Base-by-base conservation (phyloP, 2,888 invertebrate species). In the Odontocolon sp. region DNA sequence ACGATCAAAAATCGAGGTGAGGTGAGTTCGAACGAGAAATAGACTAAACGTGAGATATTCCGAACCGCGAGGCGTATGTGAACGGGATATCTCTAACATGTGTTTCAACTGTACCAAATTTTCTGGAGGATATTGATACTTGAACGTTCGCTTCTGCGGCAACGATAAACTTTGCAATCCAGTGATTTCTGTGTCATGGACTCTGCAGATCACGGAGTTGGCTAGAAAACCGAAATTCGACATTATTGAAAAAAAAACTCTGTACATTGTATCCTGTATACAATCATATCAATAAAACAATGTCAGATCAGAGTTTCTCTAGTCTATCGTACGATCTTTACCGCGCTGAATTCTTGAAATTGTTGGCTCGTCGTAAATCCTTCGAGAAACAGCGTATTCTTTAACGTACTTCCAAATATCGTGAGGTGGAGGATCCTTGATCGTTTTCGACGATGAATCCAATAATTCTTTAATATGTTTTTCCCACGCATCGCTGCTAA, bases 401-500 rank as follows among this genome's bases (percentile, higher is more conserved):
- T 79, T 69, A 0, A 54, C 26, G 18, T 66, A 64, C 1, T 68
- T 56, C 57, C 77, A 75, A 66, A 85, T 79, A 68, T 84, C 40
- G 16, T 81, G 57, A 14, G 63, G 8, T 3, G 66, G 69, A 5
- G 69, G 16, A 11, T 73, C 69, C 23, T 57, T 47, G 0, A 38
- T 36, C 3, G 26, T 54, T 73, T 63, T 50, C 3, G 57, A 36
- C 6, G 76, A 57, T 2, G 40, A 21, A 0, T 70, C 71, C 16
- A 79, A 31, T 21, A 85, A 71, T 26, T 84, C 81, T 3, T 67
- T 59, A 0, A 83, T 33, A 59, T 86, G 82, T 57, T 78, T 84
- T 6, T 83, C 70, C 85, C 86, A 86, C 0, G 71, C 79, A 0
- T 81, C 79, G 5, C 67, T 38, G 56, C 64, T 82, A 81, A 85